Evolutionary conservation across 1,140 invertebrate genomes (phyloP).

Genomic region (Temnothorax longispinosus): DNA sequence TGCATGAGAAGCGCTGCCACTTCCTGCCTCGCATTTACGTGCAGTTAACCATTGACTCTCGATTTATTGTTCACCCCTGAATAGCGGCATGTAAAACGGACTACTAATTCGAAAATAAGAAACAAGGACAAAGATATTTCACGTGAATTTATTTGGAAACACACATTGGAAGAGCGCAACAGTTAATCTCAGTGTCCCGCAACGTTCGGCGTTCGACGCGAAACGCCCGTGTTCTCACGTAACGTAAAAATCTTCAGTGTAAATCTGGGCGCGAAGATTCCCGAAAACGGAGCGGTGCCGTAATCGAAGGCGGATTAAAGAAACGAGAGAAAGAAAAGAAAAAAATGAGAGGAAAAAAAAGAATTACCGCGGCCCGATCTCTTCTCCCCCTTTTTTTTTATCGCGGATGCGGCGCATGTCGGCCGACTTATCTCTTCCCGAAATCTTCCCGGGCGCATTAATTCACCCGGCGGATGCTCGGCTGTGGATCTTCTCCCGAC

Average conservation of each 20-base stretch:
- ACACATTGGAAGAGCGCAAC: neutral
- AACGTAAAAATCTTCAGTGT: conserved; percentile 34
- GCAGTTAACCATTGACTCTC: conserved; percentile 46
- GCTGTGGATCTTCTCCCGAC: conserved; percentile 35
- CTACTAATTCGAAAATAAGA: neutral
- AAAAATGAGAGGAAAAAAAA: conserved; percentile 26
- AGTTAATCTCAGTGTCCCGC: neutral
- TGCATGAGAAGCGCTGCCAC: neutral
- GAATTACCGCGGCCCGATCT: conserved; percentile 49
- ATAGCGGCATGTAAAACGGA: neutral
- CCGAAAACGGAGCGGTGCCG: conserved; percentile 31
- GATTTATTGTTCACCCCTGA: neutral
- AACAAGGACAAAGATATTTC: neutral
- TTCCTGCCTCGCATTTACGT: conserved; percentile 39
- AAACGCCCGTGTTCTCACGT: conserved; percentile 29
- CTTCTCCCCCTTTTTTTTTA: conserved; percentile 23
- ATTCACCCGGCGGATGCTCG: conserved; percentile 54
- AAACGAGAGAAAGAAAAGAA: neutral
- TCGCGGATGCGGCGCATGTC: conserved; percentile 59
- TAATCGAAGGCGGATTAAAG: conserved; percentile 28
- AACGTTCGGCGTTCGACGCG: neutral
- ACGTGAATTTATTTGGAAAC: conserved; percentile 19
- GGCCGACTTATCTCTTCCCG: conserved; percentile 45
- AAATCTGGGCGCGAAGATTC: conserved; percentile 40
- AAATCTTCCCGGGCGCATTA: conserved; percentile 65